Evolutionary conservation across 1,140 invertebrate species (phyloP).

Genomic region (Matsumurasca onukii): DNA sequence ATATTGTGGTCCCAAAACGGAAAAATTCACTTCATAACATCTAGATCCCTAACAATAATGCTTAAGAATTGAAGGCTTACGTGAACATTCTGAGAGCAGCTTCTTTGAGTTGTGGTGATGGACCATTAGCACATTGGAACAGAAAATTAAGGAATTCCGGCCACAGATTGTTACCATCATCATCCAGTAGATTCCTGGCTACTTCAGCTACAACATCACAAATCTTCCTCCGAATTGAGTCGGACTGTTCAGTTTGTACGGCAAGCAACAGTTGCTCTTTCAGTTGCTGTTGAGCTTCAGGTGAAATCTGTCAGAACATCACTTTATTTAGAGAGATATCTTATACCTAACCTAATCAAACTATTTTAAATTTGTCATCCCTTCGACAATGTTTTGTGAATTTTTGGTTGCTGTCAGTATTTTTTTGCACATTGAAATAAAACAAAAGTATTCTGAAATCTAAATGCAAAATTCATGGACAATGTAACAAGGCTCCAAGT

Average conservation of each 20-base stretch:
- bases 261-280: slow-evolving; percentile 83
- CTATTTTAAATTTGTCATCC: too few species aligned
- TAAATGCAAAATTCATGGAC: too few species aligned
- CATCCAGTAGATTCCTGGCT: slow-evolving; percentile 93
- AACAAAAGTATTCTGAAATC: too few species aligned
- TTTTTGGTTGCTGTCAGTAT: too few species aligned
- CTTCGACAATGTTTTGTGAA: too few species aligned
- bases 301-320: slow-evolving; percentile 62
- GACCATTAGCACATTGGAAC: slow-evolving; percentile 89
- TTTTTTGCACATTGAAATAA: too few species aligned
- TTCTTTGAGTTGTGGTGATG: slow-evolving; percentile 82
- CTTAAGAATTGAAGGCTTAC: slow-evolving; percentile 59
- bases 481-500: too few species aligned
- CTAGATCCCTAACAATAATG: too few species aligned
- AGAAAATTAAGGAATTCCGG: slow-evolving; percentile 95
- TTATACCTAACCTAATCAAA: too few species aligned
- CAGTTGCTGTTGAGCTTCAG: slow-evolving; percentile 78
- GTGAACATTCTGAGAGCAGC: slow-evolving; percentile 93
- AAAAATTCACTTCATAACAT: too few species aligned
- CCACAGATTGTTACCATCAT: slow-evolving; percentile 96
- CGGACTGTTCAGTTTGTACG: slow-evolving; percentile 78
- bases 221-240: slow-evolving; percentile 81
- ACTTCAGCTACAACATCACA: slow-evolving; percentile 95
- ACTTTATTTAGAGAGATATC: slow-evolving; percentile 12
- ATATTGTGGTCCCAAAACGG: too few species aligned